phyloP scores from a whole-genome alignment of 2,888 invertebrate species.

The Bombylius major region DNA sequence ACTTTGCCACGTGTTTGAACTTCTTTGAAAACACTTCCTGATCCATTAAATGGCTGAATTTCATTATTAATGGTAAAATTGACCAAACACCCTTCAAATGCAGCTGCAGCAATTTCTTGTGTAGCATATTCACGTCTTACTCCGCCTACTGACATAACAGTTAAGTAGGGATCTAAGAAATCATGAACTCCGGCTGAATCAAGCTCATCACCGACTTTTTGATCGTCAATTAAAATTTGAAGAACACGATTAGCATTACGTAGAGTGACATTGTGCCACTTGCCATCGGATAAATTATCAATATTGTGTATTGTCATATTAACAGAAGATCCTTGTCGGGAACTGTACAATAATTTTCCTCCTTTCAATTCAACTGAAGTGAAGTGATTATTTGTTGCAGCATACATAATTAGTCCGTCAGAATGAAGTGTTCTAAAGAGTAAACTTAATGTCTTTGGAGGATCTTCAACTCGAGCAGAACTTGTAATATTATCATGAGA shows the following conservation, averaged over 20 bases:
- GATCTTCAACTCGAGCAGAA: constrained; percentile 33
- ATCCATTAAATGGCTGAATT: constrained; percentile 78
- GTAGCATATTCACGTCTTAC: constrained; percentile 47
- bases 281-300: constrained; percentile 59
- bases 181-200: constrained; percentile 81
- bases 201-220: constrained; percentile 67
- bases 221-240: constrained; percentile 56
- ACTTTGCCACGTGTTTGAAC: constrained; percentile 60
- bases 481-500: constrained; percentile 29
- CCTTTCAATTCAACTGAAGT: constrained; percentile 66
- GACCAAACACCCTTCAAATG: constrained; percentile 80
- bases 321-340: constrained; percentile 62
- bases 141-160: constrained; percentile 68
- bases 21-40: constrained; percentile 67
- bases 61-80: constrained; percentile 83
- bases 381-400: constrained; percentile 76
- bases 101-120: constrained; percentile 42
- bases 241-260: constrained; percentile 57
- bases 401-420: constrained; percentile 72
- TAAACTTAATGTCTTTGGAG: constrained; percentile 62
- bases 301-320: constrained; percentile 66
- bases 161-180: constrained; percentile 82
- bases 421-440: constrained; percentile 67
- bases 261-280: constrained; percentile 80
- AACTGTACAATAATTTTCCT: constrained; percentile 67